Base-by-base conservation (phyloP, 1,140 invertebrate genomes). In the Colletes latitarsis region DNA sequence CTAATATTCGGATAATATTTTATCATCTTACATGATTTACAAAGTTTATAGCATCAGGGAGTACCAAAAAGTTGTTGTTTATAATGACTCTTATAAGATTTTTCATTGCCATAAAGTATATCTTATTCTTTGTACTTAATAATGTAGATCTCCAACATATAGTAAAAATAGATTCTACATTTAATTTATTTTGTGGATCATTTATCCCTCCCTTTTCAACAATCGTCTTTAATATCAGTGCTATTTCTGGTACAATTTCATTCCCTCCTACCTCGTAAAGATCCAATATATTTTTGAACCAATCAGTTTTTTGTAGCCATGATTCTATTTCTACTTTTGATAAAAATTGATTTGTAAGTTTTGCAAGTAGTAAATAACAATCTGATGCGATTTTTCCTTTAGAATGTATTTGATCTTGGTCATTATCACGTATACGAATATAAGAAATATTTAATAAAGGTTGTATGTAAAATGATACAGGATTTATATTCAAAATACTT, bases 81-180 rank as follows among this genome's bases (percentile, higher is more conserved):
- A 84, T 73, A 74, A 89, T 77, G 77, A 88, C 53, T 84, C 76
- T 46, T 4, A 80, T 55, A 57, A 92, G 72, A 43, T 85, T 73
- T 17, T 90, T 73, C 41, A 89, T 73, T 14, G 86, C 75, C 4
- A 46, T 10, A 77, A 90, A 90, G 46, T 89, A 93, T 5, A 82
- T n/a, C 30, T 82, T 82, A 49, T 89, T 88, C 39, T 88, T 90
- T 67, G 90, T 92, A 63, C 82, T 82, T 9, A 77, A 72, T 60
- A 90, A 84, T 12, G 87, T 86, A 15, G 70, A 82, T 53, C 71
- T 90, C 88, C 91, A 92, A n/a, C 88, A 88, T 19, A 68, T 58
- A 49, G 85, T 77, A 21, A 90, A 82, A 41, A 88, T 76, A 66
- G 68, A 73, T 80, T 87, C 81, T 0, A 90, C 80, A 49, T 72